Base-by-base conservation (phyloP, 2,113 vertebrate genomes). In the Glareola pratincola region DNA sequence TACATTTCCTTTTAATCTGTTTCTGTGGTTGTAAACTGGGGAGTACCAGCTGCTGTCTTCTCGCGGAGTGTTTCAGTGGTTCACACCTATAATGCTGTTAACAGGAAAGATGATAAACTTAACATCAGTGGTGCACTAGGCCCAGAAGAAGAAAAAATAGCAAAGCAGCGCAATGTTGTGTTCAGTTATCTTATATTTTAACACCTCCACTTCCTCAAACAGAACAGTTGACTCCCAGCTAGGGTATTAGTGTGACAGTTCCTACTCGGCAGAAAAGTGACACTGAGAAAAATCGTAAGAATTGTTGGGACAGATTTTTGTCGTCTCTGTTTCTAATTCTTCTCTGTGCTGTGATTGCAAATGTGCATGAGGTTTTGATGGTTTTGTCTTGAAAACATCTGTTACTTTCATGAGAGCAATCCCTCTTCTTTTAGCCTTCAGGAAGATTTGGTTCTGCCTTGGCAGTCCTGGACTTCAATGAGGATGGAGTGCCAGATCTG, bases 371-470 rank as follows among this genome's bases (percentile, higher is more conserved):
- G 15, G 4, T 72, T 95, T 87, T 86, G 30, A 19, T 54, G 47
- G 14, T 29, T 90, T 89, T 62, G 7, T 37, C 39, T 36, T 30
- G 68, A 68, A 85, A 79, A 48, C 0, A 0, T 27, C 32, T 63
- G 19, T 45, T 32, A 21, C 36, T 71, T 92, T 89, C 21, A 15
- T 37, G 30, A 47, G 3, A 71, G 36, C 72, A 32, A 89, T 88
- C 4, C 20, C 9, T 89, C 27, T 53, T 68, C 64, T 80, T 95
- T 89, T 39, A 98, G 98, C 96, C 97, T 77, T 97, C 98, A 93
- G 98, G 98, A 91, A 98, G 98, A 43, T 98, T 98, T 84, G 98
- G 98, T 81, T 98, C 98, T 16, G 97, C 98, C 15, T 34, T 98
- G 96, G 96, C 98, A 29, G 94, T 98, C 66, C 68, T 98, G 92